Percentiles rank a stretch among this genome's conserved stretches.
Conservation (phyloP, 2,113 vertebrate species). For the Leptobrachium ailaonicum region DNA sequence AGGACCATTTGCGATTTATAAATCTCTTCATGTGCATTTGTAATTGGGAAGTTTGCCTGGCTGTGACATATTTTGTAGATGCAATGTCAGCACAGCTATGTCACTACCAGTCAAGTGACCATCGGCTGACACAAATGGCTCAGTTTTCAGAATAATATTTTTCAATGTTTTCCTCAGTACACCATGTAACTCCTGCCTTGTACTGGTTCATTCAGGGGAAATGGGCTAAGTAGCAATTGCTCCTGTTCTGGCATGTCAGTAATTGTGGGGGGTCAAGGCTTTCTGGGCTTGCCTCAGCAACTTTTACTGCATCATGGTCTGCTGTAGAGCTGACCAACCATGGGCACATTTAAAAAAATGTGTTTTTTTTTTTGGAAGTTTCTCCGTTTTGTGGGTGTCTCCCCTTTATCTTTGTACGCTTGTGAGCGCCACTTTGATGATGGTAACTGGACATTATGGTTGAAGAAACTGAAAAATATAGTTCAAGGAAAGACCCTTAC, state of each 20-base stretch:
- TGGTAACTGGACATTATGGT: too few relatives aligned
- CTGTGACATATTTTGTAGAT: slow-evolving; percentile 1
- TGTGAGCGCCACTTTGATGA: neutral
- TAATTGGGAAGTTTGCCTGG: neutral
- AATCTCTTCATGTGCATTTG: neutral
- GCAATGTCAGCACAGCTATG: neutral
- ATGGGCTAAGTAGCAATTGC: neutral
- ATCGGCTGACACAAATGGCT: neutral
- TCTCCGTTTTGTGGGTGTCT: neutral
- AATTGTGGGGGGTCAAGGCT: neutral
- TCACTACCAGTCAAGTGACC: neutral
- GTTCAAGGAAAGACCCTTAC: too few relatives aligned
- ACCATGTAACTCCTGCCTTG: neutral
- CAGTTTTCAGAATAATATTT: neutral
- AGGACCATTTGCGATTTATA: neutral
- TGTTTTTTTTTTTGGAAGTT: neutral
- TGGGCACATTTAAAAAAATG: neutral
- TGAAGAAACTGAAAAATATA: too few relatives aligned
- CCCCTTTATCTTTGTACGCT: neutral
- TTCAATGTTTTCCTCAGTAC: neutral
- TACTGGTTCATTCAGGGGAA: too few relatives aligned
- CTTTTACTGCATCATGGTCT: neutral
- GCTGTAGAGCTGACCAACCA: neutral
- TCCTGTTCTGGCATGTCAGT: neutral
- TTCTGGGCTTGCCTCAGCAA: neutral